phyloP scores from a whole-genome alignment of 2,888 invertebrate species.

The Frankliniella intonsa region DNA sequence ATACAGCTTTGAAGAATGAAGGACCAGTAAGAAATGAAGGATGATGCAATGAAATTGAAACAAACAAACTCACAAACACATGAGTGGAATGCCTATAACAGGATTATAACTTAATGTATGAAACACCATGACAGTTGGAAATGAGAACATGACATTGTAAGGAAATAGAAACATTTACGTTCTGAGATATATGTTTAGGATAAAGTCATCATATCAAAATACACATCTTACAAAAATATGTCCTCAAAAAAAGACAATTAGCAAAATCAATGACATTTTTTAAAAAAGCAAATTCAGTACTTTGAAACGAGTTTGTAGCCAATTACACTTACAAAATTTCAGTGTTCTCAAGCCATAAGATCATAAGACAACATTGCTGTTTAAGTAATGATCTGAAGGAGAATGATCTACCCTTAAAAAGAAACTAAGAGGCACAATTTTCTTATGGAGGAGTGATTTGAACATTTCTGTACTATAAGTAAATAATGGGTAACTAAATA shows the following conservation, averaged over 20 bases:
- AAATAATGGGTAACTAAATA: background rate
- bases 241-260: background rate
- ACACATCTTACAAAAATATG: constrained; percentile 8
- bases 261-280: background rate
- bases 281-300: background rate
- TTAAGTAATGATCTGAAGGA: background rate
- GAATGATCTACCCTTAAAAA: background rate
- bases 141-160: background rate
- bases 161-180: background rate
- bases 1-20: background rate
- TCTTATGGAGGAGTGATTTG: background rate
- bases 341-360: background rate
- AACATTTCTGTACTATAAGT: background rate
- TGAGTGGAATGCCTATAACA: constrained; percentile 5
- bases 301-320: background rate
- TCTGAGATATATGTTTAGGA: background rate
- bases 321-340: background rate
- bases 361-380: background rate
- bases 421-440: background rate
- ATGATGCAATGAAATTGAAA: constrained; percentile 14
- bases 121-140: background rate
- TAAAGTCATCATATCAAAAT: background rate
- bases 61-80: constrained; percentile 3
- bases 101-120: background rate
- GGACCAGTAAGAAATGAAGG: background rate